phyloP scores from a whole-genome alignment of 2,888 invertebrate species.

The Allacma fusca region DNA sequence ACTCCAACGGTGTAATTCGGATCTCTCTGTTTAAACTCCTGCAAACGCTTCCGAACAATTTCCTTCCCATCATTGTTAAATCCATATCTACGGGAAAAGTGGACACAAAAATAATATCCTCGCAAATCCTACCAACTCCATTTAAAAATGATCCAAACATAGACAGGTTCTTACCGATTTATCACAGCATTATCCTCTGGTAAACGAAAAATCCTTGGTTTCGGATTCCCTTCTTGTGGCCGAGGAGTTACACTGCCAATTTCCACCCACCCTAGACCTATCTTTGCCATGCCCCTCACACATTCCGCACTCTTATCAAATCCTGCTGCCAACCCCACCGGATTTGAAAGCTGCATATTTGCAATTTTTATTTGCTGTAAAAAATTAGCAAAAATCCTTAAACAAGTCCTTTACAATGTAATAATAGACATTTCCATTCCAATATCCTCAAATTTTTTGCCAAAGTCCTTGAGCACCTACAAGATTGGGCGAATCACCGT shows the following conservation, averaged over 20 bases:
- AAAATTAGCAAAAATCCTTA: conserved; percentile 21
- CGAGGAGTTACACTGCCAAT: conserved; percentile 87
- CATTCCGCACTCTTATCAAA: conserved; percentile 98
- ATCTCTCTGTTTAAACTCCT: conserved; percentile 66
- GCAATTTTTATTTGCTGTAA: conserved; percentile 76
- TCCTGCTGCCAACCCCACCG: conserved; percentile 97
- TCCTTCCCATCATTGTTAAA: conserved; percentile 96
- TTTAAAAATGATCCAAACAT: background rate
- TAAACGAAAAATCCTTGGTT: conserved; percentile 91
- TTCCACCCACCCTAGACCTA: conserved; percentile 96
- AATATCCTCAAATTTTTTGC: no score
- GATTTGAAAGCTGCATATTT: conserved; percentile 79
- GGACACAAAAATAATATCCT: conserved; percentile 5
- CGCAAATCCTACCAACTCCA: background rate
- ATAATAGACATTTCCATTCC: no score
- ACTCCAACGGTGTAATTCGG: conserved; percentile 81
- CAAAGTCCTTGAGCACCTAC: conserved; percentile 66
- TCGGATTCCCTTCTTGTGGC: conserved; percentile 91
- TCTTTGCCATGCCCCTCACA: conserved; percentile 77
- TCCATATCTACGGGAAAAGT: conserved; percentile 72
- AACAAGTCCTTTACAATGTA: no score
- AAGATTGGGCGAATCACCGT: conserved; percentile 72
- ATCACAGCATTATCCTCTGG: conserved; percentile 86
- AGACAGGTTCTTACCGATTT: conserved; percentile 74
- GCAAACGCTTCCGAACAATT: conserved; percentile 74